Conservation (phyloP, 64 coral and sea anemone species). For the Pocillopora verrucosa region DNA sequence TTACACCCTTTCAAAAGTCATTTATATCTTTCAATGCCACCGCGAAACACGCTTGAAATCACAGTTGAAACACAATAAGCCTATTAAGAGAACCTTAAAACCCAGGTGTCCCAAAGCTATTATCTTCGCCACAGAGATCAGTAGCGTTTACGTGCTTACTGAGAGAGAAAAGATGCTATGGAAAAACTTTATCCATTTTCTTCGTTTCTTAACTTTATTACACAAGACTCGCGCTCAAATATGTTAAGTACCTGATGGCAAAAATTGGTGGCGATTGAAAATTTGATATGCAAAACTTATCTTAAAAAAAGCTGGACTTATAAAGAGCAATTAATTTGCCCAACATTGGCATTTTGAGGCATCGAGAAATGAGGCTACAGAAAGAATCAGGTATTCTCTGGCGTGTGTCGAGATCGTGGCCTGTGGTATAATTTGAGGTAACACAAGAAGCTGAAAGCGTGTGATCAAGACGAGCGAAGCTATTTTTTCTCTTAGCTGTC, state of each 20-base stretch:
- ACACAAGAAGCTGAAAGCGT: background rate
- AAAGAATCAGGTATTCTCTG: background rate
- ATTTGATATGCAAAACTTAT: constrained; percentile 1
- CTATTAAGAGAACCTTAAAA: constrained; percentile 34
- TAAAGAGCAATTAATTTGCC: constrained; percentile 39
- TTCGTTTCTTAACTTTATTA: constrained; percentile 1
- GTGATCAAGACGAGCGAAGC: background rate
- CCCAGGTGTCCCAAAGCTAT: constrained; percentile 26
- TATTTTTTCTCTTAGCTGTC: background rate
- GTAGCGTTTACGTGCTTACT: constrained; percentile 26
- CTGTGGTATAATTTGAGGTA: background rate
- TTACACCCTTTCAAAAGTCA: constrained; percentile 36
- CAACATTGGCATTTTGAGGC: constrained; percentile 2
- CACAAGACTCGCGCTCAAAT: background rate
- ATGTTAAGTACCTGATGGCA: background rate
- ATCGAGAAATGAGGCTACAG: background rate
- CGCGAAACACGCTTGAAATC: constrained; percentile 29
- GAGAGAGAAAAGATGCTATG: constrained; percentile 1
- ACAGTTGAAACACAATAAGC: constrained; percentile 56
- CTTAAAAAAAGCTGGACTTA: background rate
- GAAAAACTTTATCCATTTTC: constrained; percentile 13
- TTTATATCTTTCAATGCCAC: constrained; percentile 47
- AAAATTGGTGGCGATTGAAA: background rate
- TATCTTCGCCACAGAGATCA: constrained; percentile 5
- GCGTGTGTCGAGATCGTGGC: background rate